These are phyloP conservation scores for Albula goreensis DNA, from an alignment of 2,113 vertebrate species.

Conservation along the genomic window DNA sequence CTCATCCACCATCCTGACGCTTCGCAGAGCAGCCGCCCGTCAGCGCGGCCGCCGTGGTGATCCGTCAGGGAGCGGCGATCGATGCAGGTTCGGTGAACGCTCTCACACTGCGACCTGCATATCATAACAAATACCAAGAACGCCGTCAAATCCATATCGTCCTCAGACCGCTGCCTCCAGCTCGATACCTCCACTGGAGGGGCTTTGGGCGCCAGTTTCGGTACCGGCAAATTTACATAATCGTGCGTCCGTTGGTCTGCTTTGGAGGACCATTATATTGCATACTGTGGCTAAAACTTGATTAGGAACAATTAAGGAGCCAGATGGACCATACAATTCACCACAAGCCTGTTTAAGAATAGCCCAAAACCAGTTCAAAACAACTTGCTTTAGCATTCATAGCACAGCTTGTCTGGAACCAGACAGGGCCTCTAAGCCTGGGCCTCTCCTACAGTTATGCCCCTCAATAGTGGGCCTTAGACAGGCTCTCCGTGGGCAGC, in stretches of 20 bases:
- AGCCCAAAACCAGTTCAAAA: no score
- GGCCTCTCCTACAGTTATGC: neutral
- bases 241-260: no score
- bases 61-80: conserved; percentile 65
- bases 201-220: neutral
- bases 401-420: neutral
- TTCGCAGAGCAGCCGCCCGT: conserved; percentile 54
- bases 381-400: neutral
- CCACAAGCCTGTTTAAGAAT: no score
- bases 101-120: conserved; percentile 48
- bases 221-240: neutral
- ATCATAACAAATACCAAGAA: conserved; percentile 39
- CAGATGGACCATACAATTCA: no score
- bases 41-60: conserved; percentile 52
- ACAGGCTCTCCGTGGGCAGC: no score
- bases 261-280: no score
- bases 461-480: no score
- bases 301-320: no score
- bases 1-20: conserved; percentile 43
- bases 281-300: no score
- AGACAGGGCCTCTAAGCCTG: neutral
- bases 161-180: conserved; percentile 52
- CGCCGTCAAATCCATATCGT: conserved; percentile 39
- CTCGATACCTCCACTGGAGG: neutral
- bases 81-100: conserved; percentile 56